Evolutionary conservation across 1,140 invertebrate species (phyloP), one percentile per base, ranked within the genome.

Genomic region (Phymorhynchus buccinoides): DNA sequence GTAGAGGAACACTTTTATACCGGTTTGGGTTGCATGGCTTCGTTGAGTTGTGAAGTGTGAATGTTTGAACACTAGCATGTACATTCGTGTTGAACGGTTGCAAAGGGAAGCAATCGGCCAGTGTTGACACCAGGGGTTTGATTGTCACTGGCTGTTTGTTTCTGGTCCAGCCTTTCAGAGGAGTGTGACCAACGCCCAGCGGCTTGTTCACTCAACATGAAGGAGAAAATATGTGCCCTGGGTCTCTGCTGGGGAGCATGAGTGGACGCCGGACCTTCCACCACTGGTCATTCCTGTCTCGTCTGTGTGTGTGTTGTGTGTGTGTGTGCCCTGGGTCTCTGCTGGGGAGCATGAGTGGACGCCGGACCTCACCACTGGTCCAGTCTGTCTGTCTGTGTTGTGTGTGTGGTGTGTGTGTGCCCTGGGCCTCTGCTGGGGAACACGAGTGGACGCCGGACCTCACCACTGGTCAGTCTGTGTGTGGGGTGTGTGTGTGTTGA

Each of bases 161-260:
- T 62, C 35, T 56, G 9, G 14, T 48, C 27, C 68, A 56, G 32
- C 52, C 1, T 44, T 71, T n/a, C 81, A 83, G 56, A 39, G 66
- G 62, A 42, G 62, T 1, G n/a, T 44, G 18, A 42, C 81, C 3
- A 68, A 30, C 30, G 62, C 62, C 22, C 81, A 83, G 81, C 18
- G 62, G 14, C 37, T n/a, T 83, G 35, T 83, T 83, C 66, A 68
- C 42, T n/a, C 81, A 66, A 83, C 35, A 30, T 42, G 41, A 81
- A 66, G 91, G 91, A 89, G 39, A 83, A 83, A n/a, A n/a, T 71
- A 83, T 37, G 62, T 83, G 1, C 88, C 93, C 37, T 94, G 93
- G 93, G 94, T 93, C 12, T 90, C 90, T 2, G 94, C 93, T 32
- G 94, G 93, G 56, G 94, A 94, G 83, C 93, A 94, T 87, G 93